phyloP scores from a whole-genome alignment of 2,888 invertebrate genomes.

The Lasioglossum marginatum region DNA sequence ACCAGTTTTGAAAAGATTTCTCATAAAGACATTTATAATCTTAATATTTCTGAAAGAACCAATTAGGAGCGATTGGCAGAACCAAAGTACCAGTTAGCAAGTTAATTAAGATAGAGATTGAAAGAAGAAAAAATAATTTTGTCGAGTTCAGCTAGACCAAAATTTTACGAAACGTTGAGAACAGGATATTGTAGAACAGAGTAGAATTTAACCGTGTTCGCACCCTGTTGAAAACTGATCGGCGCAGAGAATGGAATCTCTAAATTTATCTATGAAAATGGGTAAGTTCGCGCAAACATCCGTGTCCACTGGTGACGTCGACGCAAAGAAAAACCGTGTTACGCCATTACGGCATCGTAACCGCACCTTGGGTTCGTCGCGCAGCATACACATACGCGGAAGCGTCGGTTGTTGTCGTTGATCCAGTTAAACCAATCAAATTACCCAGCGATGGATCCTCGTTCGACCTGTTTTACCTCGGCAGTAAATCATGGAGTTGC shows the following conservation, averaged over 20 bases:
- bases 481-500: slow-evolving; percentile 52
- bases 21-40: no score
- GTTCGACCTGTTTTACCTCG: slow-evolving; percentile 35
- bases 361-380: slow-evolving; percentile 11
- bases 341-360: slow-evolving; percentile 17
- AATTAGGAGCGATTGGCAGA: no score
- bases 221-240: not conserved
- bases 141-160: not conserved
- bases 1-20: no score
- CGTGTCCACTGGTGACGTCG: not conserved
- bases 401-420: slow-evolving; percentile 36
- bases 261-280: not conserved
- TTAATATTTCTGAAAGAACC: no score
- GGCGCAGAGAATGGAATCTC: not conserved
- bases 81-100: no score
- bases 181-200: not conserved
- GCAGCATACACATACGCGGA: slow-evolving; percentile 14
- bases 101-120: no score
- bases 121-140: no score
- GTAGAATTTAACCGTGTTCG: not conserved
- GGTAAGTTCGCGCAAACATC: not conserved
- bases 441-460: slow-evolving; percentile 61
- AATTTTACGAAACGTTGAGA: not conserved
- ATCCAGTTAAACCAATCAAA: slow-evolving; percentile 76
- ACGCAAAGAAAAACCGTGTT: slow-evolving; percentile 12